Evolutionary conservation across 2,113 vertebrate genomes (phyloP), one percentile per base, ranked within the genome.

Genomic region (Climacteris rufus): DNA sequence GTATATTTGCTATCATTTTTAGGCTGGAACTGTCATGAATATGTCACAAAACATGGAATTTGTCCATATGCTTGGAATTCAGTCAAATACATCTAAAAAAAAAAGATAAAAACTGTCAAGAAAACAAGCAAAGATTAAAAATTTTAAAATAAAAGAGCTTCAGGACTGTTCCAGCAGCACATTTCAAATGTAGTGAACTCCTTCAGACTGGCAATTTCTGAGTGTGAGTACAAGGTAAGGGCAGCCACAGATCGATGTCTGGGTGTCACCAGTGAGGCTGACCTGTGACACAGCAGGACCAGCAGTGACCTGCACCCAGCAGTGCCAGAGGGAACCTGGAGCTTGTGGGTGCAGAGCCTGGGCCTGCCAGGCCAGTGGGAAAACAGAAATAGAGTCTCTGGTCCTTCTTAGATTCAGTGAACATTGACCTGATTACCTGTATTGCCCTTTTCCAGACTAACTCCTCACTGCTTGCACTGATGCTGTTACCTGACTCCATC

Each of bases 61-160:
- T 70, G 68, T 39, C 90, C 92, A 93, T 92, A 81, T 78, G 93
- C 77, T 93, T 93, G 90, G 83, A 94, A 86, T 83, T 94, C 88
- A 96, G 69, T 50, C 93, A 96, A 90, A 47, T 31, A 70, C 15
- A 49, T 30, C 68, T 44, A 53, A 65, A 60, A 88, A 65, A 40
- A 45, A 63, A 59, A 33, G 16, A 83, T 47, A 22, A 83, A 90
- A 92, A 37, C 60, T 86, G 76, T 74, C 71, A 87, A 92, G 79
- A 66, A 83, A 87, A 66, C 44, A 83, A 76, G 49, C n/a, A 76
- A 57, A 37, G 44, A 91, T 47, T 66, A 54, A 80, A 69, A 72
- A 63, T 28, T 3, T 82, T 59, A 33, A 80, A 90, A 71, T 72
- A 28, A 49, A 90, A 78, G 44, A 71, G 40, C 57, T 80, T 56